Base-by-base conservation (phyloP, 2,113 vertebrate genomes). In the Bubalus kerabau region DNA sequence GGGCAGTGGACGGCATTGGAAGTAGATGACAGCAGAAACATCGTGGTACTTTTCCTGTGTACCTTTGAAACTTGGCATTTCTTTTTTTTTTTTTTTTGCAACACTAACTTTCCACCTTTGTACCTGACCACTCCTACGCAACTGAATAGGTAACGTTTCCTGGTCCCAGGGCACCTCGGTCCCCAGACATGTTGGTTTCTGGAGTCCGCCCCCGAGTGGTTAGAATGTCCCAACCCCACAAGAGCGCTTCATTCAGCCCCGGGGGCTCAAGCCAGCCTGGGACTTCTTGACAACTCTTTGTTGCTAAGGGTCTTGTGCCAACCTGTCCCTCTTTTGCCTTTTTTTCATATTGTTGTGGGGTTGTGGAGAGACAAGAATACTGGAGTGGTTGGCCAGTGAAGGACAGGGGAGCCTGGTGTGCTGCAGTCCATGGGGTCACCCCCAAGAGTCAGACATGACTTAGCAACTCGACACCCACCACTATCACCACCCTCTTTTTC, bases 211-310 rank as follows among this genome's bases (percentile, higher is more conserved):
- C 56, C 46, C 0, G 8, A 12, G 5, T 7, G 40, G 17, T 26
- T 28, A 1, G 5, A 13, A 16, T 1, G 24, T 32, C 32, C 59
- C 28, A 1, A 5, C 60, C 30, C 0, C 4, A 2, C 10, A 1
- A 12, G 3, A 59, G 19, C 1, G 2, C 40, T 2, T 23, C 3
- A 0, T 57, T 67, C 28, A 1, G 5, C 50, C 19, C 14, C 4
- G 3, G 16, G 13, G 23, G 43, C 74, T 14, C 50, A 0, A 0
- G 57, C 2, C 46, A 2, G 30, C 30, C 23, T 1, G 40, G 7
- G 43, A 21, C 48, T 43, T 9, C 43, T 28, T 50, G 14, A 85
- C 21, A 24, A 7, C 50, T 2, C 36, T 32, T 32, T 1, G 13
- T 71, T 23, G 57, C 32, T 24, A 1, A 40, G 2, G 32, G 56